Evolutionary conservation across 2,113 vertebrate species (phyloP).

Genomic region (Pterocles gutturalis): DNA sequence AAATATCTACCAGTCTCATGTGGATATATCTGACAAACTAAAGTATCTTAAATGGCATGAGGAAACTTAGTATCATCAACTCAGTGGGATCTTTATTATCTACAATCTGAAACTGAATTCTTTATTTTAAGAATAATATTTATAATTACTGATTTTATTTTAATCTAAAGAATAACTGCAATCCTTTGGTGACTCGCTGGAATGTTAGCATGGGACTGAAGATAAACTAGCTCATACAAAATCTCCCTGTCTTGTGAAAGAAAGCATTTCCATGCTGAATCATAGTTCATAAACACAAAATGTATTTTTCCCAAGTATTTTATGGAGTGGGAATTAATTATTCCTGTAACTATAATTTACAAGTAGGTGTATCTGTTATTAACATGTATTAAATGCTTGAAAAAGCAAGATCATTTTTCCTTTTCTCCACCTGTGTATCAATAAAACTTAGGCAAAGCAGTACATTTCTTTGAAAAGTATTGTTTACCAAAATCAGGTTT

Average conservation of each 20-base stretch:
- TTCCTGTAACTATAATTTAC: neutral
- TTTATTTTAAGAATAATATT: neutral
- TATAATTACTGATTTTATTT: neutral
- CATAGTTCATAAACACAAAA: neutral
- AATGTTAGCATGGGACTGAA: neutral
- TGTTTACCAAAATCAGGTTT: fast-evolving
- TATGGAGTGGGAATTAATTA: neutral
- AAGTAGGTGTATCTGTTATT: neutral
- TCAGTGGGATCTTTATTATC: neutral
- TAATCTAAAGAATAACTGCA: neutral
- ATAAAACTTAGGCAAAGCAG: neutral
- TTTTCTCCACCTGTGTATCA: neutral
- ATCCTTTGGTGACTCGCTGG: neutral
- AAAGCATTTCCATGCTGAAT: neutral
- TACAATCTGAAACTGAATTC: neutral
- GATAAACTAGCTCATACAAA: neutral
- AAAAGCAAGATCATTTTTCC: neutral
- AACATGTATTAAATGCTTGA: neutral
- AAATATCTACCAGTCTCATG: neutral
- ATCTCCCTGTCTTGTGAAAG: neutral
- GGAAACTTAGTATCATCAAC: neutral
- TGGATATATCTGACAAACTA: neutral
- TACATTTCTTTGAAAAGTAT: neutral
- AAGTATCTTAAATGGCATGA: neutral
- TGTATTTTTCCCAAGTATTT: neutral